phyloP scores from a whole-genome alignment of 2,113 vertebrate genomes.

The Peucedramus taeniatus region DNA sequence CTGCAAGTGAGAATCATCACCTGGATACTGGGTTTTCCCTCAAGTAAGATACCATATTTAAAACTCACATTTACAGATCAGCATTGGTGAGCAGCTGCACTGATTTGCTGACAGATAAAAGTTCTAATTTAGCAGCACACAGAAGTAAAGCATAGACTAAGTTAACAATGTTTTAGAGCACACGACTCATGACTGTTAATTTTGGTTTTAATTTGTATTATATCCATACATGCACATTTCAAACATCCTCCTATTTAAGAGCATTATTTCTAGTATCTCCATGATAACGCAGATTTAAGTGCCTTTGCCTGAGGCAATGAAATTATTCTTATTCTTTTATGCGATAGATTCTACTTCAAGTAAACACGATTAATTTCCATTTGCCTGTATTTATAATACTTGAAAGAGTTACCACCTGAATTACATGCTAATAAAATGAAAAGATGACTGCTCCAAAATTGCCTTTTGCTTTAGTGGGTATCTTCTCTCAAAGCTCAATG shows the following conservation, averaged over 20 bases:
- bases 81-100: neutral
- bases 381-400: neutral
- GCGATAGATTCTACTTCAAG: neutral
- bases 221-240: fast-evolving
- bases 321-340: neutral
- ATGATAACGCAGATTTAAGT: neutral
- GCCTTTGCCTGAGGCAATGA: neutral
- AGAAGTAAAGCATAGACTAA: neutral
- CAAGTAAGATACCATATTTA: slow-evolving; percentile 74
- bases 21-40: slow-evolving; percentile 85
- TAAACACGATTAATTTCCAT: neutral
- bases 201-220: neutral
- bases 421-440: neutral
- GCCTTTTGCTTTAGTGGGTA: neutral
- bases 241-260: neutral
- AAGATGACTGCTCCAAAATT: neutral
- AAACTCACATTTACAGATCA: neutral
- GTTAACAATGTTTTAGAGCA: neutral
- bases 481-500: neutral
- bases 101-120: neutral
- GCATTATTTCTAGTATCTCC: neutral
- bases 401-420: neutral
- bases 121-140: neutral
- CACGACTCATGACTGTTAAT: neutral
- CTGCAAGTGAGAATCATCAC: slow-evolving; percentile 5